phyloP scores from a whole-genome alignment of 1,140 invertebrate genomes.

The Scaptodrosophila lebanonensis region DNA sequence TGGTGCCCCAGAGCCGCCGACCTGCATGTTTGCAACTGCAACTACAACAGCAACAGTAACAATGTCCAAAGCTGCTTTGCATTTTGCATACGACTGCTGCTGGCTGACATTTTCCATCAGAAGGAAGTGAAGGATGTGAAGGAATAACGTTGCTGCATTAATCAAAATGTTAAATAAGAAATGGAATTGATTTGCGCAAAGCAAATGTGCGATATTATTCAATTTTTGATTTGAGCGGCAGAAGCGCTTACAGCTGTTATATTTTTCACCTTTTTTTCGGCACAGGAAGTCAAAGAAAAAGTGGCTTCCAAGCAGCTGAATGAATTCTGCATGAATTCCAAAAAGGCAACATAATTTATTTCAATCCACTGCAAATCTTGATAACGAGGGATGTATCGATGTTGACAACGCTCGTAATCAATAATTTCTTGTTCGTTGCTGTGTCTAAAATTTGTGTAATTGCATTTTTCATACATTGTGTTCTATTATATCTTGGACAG shows the following conservation, averaged over 20 bases:
- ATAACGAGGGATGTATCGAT: no score
- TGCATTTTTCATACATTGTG: no score
- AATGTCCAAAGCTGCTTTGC: no score
- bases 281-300: conserved; percentile 3
- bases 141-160: conserved; percentile 62
- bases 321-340: conserved; percentile 28
- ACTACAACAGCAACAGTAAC: no score
- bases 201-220: conserved; percentile 67
- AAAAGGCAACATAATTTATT: conserved; percentile 44
- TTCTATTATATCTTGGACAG: no score
- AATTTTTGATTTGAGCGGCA: conserved; percentile 40
- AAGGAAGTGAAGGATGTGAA: no score
- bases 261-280: conserved; percentile 25
- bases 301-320: neutral
- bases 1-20: conserved; percentile 1
- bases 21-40: neutral
- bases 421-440: no score
- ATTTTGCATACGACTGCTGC: conserved; percentile 28
- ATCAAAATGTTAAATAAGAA: conserved; percentile 75
- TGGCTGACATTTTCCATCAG: neutral
- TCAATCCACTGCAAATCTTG: no score
- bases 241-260: no score
- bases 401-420: no score
- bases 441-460: no score
- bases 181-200: conserved; percentile 61